Conservation (phyloP, 2,113 vertebrate species). For the Catharus minimus region DNA sequence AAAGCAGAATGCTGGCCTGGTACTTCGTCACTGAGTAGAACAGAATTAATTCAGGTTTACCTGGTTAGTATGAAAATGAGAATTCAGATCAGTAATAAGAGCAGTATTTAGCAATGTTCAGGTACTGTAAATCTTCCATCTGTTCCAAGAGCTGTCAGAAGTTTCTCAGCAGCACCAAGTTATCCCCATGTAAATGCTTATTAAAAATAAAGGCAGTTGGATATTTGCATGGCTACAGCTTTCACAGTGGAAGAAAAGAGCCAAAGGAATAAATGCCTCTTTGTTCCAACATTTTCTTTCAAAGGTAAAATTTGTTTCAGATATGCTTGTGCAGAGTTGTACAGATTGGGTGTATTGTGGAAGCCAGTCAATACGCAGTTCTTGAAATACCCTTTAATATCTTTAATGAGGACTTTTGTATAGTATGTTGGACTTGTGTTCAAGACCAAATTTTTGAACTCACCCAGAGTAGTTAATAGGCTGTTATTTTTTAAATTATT, state of each 20-base stretch:
- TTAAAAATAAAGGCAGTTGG: neutral
- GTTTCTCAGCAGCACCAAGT: neutral
- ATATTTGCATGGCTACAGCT: neutral
- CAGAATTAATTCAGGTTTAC: neutral
- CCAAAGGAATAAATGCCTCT: neutral
- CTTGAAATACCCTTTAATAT: neutral
- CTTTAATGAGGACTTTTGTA: neutral
- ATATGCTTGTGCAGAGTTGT: neutral
- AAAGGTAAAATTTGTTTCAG: neutral
- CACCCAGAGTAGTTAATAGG: neutral
- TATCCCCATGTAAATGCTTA: neutral
- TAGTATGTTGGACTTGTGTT: neutral
- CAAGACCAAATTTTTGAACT: neutral
- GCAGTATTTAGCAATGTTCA: neutral
- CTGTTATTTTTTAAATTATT: neutral
- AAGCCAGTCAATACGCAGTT: neutral
- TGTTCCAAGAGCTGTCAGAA: neutral
- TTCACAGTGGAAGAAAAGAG: neutral
- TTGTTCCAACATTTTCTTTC: neutral
- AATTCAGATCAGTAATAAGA: constrained; percentile 2
- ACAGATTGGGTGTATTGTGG: neutral
- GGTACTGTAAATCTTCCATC: neutral
- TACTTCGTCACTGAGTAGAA: neutral
- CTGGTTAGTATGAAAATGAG: neutral
- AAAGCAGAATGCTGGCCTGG: neutral